Evolutionary conservation across 1,140 invertebrate species (phyloP).

Genomic region (Bacillus rossius): DNA sequence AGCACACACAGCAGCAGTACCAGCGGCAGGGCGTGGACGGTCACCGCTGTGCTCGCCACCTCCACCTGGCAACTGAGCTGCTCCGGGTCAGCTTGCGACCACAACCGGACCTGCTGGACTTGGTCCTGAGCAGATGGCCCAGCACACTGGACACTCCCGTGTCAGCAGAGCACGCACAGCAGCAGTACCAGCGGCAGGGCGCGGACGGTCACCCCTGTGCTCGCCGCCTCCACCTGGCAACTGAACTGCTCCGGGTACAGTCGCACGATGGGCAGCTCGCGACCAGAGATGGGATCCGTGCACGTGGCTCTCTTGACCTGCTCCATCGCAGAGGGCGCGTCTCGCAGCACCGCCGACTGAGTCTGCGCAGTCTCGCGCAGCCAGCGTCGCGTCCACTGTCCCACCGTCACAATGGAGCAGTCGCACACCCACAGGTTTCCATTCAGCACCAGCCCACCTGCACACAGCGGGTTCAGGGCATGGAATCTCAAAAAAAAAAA

Average conservation of each 20-base stretch:
- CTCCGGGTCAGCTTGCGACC: too few species aligned
- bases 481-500: conserved; percentile 5
- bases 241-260: conserved; percentile 65
- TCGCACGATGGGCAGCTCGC: conserved; percentile 58
- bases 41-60: too few species aligned
- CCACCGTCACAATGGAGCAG: conserved; percentile 83
- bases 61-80: too few species aligned
- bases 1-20: too few species aligned
- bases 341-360: conserved; percentile 55
- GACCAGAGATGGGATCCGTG: conserved; percentile 52
- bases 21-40: too few species aligned
- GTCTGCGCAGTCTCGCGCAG: conserved; percentile 66
- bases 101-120: too few species aligned
- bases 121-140: too few species aligned
- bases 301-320: conserved; percentile 53
- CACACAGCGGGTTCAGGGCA: conserved; percentile 23
- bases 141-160: too few species aligned
- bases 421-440: conserved; percentile 82
- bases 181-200: too few species aligned
- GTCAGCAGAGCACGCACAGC: too few species aligned
- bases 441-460: conserved; percentile 75
- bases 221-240: conserved; percentile 68
- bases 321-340: conserved; percentile 42
- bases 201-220: conserved; percentile 38
- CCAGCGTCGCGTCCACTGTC: conserved; percentile 82